Conservation (phyloP, 2,888 invertebrate species). For the Glaucopsyche alexis region DNA sequence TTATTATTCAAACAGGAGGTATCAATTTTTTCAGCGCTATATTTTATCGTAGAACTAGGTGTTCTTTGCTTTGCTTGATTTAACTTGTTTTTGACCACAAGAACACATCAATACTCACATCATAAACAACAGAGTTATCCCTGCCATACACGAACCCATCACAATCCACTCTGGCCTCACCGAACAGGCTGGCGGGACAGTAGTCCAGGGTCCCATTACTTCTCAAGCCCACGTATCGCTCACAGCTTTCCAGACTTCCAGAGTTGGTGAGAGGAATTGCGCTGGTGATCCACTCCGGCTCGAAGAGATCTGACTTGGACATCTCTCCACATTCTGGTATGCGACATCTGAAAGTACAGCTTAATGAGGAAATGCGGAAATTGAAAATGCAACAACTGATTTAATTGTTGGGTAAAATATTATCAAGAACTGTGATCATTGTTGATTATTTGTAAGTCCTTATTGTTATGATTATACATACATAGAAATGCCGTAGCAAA, state of each 20-base stretch:
- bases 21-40: too few species aligned
- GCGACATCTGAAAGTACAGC: constrained; percentile 53
- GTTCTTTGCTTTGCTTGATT: too few species aligned
- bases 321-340: constrained; percentile 62
- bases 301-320: constrained; percentile 41
- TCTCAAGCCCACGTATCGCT: constrained; percentile 46
- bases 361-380: background rate
- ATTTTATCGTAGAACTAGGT: too few species aligned
- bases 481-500: too few species aligned
- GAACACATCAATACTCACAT: constrained; percentile 39
- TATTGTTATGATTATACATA: too few species aligned
- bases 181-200: constrained; percentile 55
- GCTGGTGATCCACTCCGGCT: constrained; percentile 55
- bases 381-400: background rate
- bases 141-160: constrained; percentile 43
- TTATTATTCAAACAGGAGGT: too few species aligned
- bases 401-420: too few species aligned
- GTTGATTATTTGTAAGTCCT: too few species aligned
- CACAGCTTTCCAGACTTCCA: constrained; percentile 57
- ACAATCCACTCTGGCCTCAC: constrained; percentile 37
- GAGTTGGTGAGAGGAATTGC: constrained; percentile 53
- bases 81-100: too few species aligned
- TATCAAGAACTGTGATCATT: too few species aligned
- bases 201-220: constrained; percentile 40
- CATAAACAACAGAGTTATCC: constrained; percentile 46